A percentile compares a stretch with the other conserved stretches of the same genome.
phyloP scores from a whole-genome alignment of 2,797 vertebrate genomes.

The Coccyzus lansbergi region DNA sequence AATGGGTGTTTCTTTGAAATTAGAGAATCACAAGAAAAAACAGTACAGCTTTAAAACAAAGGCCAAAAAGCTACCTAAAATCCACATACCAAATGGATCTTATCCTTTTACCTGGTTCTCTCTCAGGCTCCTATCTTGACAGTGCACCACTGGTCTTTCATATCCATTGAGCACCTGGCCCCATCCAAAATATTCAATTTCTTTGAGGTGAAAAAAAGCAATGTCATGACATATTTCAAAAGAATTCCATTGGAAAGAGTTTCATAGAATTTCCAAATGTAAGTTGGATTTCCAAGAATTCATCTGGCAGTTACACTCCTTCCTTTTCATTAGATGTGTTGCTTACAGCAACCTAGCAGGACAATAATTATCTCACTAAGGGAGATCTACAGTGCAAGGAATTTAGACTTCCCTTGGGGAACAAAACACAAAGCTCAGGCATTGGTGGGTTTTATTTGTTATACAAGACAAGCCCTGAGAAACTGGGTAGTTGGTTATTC shows the following conservation, averaged over 20 bases:
- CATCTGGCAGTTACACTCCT: neutral
- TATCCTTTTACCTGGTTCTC: neutral
- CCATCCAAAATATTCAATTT: neutral
- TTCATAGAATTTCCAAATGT: neutral
- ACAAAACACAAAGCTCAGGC: neutral
- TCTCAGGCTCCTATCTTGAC: neutral
- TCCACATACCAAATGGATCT: neutral
- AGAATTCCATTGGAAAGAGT: neutral
- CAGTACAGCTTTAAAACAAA: neutral
- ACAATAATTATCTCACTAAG: neutral
- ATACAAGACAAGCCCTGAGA: neutral
- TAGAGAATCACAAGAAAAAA: neutral
- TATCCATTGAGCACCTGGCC: neutral
- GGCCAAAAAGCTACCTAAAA: neutral
- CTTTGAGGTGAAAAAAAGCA: neutral
- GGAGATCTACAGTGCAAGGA: neutral
- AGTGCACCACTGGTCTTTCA: neutral
- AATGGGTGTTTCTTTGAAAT: neutral
- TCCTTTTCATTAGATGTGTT: neutral
- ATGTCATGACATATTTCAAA: neutral
- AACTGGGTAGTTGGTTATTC: neutral
- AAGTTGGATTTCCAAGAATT: neutral
- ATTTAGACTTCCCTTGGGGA: neutral
- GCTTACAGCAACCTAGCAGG: neutral
- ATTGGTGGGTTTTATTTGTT: neutral